phyloP scores from a whole-genome alignment of 2,888 invertebrate genomes.

The Drosophila putrida region DNA sequence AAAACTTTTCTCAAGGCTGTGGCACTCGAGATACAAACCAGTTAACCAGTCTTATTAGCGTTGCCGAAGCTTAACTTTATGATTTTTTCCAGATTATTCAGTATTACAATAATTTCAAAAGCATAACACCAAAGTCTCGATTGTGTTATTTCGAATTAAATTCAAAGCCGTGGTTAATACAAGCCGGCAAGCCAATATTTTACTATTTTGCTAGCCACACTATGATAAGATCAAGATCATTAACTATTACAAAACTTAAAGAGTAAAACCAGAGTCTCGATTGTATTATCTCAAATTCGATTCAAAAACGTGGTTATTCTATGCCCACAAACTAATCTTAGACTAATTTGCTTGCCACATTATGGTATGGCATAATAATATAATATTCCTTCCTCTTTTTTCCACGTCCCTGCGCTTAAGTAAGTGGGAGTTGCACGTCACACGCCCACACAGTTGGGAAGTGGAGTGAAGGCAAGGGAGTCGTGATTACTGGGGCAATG shows the following conservation, averaged over 20 bases:
- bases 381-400: constrained; percentile 33
- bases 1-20: too few relatives aligned
- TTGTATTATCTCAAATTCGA: constrained; percentile 6
- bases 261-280: background rate
- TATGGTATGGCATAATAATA: constrained; percentile 43
- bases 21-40: too few relatives aligned
- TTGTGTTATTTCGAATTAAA: too few relatives aligned
- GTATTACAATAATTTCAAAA: too few relatives aligned
- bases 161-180: too few relatives aligned
- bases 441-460: constrained; percentile 60
- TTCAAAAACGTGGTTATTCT: constrained; percentile 4
- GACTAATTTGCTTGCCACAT: constrained; percentile 52
- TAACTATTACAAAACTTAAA: background rate
- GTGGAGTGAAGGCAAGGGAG: constrained; percentile 7
- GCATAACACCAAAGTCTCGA: background rate
- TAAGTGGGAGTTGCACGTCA: constrained; percentile 27
- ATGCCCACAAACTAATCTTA: constrained; percentile 35
- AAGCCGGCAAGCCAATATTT: too few relatives aligned
- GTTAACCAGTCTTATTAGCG: too few relatives aligned
- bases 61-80: too few relatives aligned
- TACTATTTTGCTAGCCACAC: too few relatives aligned
- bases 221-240: background rate
- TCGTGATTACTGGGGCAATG: background rate
- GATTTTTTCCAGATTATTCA: too few relatives aligned
- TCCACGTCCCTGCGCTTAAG: constrained; percentile 62